phyloP scores from a whole-genome alignment of 2,797 vertebrate genomes.

The Chanos chanos region DNA sequence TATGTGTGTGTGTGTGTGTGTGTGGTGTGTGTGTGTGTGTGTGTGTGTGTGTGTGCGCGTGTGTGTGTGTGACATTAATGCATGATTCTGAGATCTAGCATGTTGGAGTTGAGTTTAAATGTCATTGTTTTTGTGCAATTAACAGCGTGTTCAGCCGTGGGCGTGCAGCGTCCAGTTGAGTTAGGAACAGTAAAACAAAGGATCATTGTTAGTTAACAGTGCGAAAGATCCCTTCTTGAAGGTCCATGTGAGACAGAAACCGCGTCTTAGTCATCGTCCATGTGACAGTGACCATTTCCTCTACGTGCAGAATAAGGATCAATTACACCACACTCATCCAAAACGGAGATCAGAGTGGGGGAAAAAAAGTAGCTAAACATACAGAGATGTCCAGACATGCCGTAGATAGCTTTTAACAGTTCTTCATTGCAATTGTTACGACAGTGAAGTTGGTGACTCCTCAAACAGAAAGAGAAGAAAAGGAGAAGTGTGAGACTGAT shows the following conservation, averaged over 20 bases:
- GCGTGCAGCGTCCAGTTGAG: too few species aligned
- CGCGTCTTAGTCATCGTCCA: constrained; percentile 59
- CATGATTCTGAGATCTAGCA: neutral
- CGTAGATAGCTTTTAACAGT: constrained; percentile 67
- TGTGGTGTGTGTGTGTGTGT: neutral
- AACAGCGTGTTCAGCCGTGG: too few species aligned
- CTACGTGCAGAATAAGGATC: constrained; percentile 51
- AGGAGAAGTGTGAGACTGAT: constrained; percentile 56
- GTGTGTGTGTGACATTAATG: neutral
- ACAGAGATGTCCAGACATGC: constrained; percentile 71
- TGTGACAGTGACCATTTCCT: constrained; percentile 59
- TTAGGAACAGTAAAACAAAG: too few species aligned
- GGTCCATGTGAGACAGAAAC: too few species aligned
- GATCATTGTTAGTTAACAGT: too few species aligned
- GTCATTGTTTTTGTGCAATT: too few species aligned
- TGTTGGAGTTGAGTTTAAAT: neutral
- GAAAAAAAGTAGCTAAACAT: constrained; percentile 64
- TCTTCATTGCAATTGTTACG: constrained; percentile 58
- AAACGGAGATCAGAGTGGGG: too few species aligned
- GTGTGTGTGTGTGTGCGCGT: neutral
- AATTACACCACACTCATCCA: too few species aligned
- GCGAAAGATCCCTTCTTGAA: too few species aligned
- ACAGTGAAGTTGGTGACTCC: constrained; percentile 39
- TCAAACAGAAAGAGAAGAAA: constrained; percentile 48
- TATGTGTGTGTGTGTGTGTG: too few species aligned